These are phyloP conservation scores for Amiota communis DNA, from an alignment of 2,888 invertebrate genomes.

Conservation along the genomic window DNA sequence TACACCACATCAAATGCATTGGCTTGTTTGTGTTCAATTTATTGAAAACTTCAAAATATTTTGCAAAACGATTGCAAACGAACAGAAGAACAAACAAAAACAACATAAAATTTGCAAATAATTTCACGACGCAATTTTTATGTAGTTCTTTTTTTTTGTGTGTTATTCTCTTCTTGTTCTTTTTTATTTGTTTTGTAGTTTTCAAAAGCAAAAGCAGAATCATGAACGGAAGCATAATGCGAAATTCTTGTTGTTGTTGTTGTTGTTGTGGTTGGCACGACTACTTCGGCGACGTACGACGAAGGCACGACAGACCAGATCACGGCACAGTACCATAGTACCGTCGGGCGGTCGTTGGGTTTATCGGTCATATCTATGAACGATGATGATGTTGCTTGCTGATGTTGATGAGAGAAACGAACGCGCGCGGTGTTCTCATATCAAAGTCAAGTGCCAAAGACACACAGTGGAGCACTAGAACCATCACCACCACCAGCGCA, in stretches of 20 bases:
- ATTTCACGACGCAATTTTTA: conserved; percentile 46
- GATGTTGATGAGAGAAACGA: background rate
- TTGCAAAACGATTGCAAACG: background rate
- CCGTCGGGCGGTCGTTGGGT: background rate
- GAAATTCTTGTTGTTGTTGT: background rate
- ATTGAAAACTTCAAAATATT: background rate
- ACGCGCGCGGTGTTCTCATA: conserved; percentile 24
- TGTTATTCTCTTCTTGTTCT: background rate
- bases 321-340: background rate
- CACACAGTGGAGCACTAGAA: conserved; percentile 43
- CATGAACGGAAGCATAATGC: conserved; percentile 18
- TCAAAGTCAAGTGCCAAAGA: conserved; percentile 68
- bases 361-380: too few relatives aligned
- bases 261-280: conserved; percentile 8
- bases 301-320: background rate
- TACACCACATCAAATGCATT: background rate
- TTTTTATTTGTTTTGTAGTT: conserved; percentile 30
- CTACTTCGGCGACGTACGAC: too few relatives aligned
- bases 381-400: too few relatives aligned
- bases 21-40: background rate
- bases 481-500: conserved; percentile 23
- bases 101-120: background rate
- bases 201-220: too few relatives aligned
- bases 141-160: conserved; percentile 37
- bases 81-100: background rate